A percentile compares a stretch with the other conserved stretches of the same genome.
phyloP scores from a whole-genome alignment of 1,140 invertebrate genomes.

The Calephelis nemesis region DNA sequence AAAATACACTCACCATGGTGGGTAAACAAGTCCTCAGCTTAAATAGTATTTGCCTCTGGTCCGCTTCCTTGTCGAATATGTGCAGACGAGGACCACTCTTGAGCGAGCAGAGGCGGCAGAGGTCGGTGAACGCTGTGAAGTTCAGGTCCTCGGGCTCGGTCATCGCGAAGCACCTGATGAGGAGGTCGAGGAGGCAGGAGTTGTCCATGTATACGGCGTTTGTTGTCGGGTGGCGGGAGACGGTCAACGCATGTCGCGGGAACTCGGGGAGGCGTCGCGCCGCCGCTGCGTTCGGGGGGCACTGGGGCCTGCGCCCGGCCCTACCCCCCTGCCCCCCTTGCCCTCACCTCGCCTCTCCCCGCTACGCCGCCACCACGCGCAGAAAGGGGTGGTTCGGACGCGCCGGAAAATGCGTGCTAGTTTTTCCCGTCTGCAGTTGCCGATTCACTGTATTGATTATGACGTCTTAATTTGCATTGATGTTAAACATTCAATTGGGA shows the following conservation, averaged over 20 bases:
- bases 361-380: conserved; percentile 21
- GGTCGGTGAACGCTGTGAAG: conserved; percentile 82
- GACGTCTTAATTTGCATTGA: conserved; percentile 45
- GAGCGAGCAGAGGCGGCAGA: conserved; percentile 84
- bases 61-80: conserved; percentile 85
- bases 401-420: conserved; percentile 64
- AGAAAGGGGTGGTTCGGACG: conserved; percentile 46
- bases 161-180: conserved; percentile 81
- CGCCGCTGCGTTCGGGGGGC: conserved; percentile 63
- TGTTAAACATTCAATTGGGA: conserved; percentile 11
- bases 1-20: conserved; percentile 79
- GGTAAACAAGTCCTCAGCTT: conserved; percentile 84
- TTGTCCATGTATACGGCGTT: conserved; percentile 78
- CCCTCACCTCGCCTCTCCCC: conserved; percentile 33
- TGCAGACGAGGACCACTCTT: conserved; percentile 83
- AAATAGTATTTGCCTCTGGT: conserved; percentile 84
- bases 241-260: conserved; percentile 67
- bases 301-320: conserved; percentile 47
- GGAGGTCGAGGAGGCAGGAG: conserved; percentile 79
- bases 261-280: conserved; percentile 64
- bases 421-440: conserved; percentile 63
- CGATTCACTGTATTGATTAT: conserved; percentile 55
- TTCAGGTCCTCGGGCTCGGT: conserved; percentile 84
- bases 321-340: conserved; percentile 33
- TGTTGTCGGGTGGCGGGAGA: conserved; percentile 64